Conservation (phyloP, 2,888 invertebrate genomes). For the Drosophila differens region DNA sequence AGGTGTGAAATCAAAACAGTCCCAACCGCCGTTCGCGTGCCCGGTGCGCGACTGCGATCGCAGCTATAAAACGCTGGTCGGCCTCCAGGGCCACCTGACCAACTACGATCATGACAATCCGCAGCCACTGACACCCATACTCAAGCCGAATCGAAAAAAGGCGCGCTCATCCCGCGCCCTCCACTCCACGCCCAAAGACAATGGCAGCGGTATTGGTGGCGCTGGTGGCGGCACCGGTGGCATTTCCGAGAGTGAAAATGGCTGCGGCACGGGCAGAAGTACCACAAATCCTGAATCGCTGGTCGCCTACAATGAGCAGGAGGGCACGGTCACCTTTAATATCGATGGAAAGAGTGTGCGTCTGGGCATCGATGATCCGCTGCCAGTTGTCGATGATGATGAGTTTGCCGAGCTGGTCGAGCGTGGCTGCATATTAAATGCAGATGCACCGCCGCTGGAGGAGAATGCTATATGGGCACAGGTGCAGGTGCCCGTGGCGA, state of each 20-base stretch:
- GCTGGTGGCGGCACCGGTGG: slow-evolving; percentile 7
- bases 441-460: slow-evolving; percentile 82
- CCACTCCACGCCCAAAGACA: slow-evolving; percentile 85
- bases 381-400: slow-evolving; percentile 90
- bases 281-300: slow-evolving; percentile 77
- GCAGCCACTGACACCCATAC: slow-evolving; percentile 88
- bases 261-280: slow-evolving; percentile 42
- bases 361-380: slow-evolving; percentile 88
- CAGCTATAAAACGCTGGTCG: slow-evolving; percentile 94
- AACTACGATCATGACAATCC: slow-evolving; percentile 94
- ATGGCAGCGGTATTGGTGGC: slow-evolving; percentile 72
- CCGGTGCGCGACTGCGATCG: slow-evolving; percentile 94
- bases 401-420: slow-evolving; percentile 86
- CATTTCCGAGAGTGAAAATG: slow-evolving; percentile 54
- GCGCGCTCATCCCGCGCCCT: slow-evolving; percentile 87
- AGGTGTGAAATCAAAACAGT: slow-evolving; percentile 89
- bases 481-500: slow-evolving; percentile 89
- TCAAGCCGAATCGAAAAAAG: slow-evolving; percentile 89
- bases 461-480: slow-evolving; percentile 84
- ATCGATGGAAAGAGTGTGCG: slow-evolving; percentile 92
- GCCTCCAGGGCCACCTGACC: slow-evolving; percentile 93
- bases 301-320: slow-evolving; percentile 93
- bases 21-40: slow-evolving; percentile 92
- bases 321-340: slow-evolving; percentile 94
- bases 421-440: slow-evolving; percentile 83